phyloP scores from a whole-genome alignment of 2,797 vertebrate species.

The Brachymystax lenok region DNA sequence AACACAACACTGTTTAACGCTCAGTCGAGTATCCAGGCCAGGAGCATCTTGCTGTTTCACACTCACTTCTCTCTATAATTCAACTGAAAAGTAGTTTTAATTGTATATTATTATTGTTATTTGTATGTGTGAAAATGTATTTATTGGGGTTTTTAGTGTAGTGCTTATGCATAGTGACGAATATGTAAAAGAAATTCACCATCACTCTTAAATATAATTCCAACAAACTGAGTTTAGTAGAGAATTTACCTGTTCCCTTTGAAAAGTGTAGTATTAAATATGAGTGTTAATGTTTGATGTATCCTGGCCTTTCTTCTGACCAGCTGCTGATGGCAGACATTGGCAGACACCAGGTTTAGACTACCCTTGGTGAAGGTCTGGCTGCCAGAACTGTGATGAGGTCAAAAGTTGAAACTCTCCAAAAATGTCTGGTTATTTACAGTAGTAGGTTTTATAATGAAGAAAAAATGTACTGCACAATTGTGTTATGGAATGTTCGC shows the following conservation, averaged over 20 bases:
- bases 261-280: background rate
- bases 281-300: constrained; percentile 41
- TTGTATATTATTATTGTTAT: background rate
- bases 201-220: background rate
- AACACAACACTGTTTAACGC: constrained; percentile 62
- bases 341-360: background rate
- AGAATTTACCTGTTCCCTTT: background rate
- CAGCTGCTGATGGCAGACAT: constrained; percentile 9
- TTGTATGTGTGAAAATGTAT: background rate
- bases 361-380: background rate
- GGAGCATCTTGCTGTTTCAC: constrained; percentile 30
- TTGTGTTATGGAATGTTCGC: background rate
- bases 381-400: constrained; percentile 17
- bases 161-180: no score
- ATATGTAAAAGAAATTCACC: background rate
- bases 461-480: constrained; percentile 17
- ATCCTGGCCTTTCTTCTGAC: background rate
- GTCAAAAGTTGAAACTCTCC: constrained; percentile 34
- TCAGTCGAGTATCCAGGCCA: constrained; percentile 47
- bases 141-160: background rate
- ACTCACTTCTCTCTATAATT: constrained; percentile 22
- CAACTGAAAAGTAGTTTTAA: background rate
- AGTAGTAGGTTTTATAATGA: constrained; percentile 24
- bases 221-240: background rate
- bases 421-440: constrained; percentile 33